These are phyloP conservation scores for Chelonoidis abingdonii DNA, from an alignment of 2,113 vertebrate genomes.

Conservation along the genomic window DNA sequence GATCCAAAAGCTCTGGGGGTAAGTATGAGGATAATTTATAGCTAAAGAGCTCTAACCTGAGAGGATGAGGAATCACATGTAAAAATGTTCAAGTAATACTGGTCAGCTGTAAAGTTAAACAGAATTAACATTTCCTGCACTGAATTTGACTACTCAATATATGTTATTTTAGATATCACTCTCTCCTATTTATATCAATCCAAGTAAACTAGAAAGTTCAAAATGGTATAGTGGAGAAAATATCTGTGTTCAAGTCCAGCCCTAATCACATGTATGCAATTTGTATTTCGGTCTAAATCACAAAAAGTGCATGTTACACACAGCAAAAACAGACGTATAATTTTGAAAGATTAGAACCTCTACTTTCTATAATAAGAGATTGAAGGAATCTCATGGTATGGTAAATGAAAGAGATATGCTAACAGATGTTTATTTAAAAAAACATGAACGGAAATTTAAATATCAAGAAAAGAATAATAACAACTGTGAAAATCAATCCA, in stretches of 20 bases:
- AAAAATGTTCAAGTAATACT: background rate
- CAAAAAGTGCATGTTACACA: background rate
- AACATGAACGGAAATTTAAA: background rate
- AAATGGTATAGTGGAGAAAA: background rate
- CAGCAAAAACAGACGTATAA: rapidly evolving
- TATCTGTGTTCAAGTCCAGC: background rate
- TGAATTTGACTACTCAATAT: background rate
- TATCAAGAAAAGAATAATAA: background rate
- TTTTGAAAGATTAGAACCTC: background rate
- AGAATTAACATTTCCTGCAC: background rate
- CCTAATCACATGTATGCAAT: background rate
- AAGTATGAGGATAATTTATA: background rate
- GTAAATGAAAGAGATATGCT: background rate
- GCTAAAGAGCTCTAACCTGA: background rate
- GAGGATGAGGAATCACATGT: background rate
- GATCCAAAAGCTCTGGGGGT: background rate
- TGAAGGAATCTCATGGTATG: background rate
- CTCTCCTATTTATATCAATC: background rate
- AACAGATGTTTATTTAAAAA: background rate
- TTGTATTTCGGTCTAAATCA: background rate
- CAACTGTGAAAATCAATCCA: background rate
- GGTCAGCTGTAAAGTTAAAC: background rate
- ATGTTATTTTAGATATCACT: background rate
- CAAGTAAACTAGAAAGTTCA: background rate
- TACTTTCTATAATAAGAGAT: background rate